phyloP scores from a whole-genome alignment of 2,113 vertebrate genomes.

The Oryzias woworae region DNA sequence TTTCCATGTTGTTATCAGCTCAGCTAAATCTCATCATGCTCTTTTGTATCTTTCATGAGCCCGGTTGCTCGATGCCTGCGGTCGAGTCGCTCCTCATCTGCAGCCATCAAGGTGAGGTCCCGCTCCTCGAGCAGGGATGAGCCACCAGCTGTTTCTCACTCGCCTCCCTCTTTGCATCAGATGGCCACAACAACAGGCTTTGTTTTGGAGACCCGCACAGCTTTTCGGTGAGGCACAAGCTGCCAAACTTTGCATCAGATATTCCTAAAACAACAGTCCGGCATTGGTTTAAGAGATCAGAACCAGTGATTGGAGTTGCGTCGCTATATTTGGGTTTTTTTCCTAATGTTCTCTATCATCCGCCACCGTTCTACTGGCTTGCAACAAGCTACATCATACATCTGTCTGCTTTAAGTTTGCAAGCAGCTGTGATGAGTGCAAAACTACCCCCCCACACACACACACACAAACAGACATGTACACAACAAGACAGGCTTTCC shows the following conservation, averaged over 20 bases:
- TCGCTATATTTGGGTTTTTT: not conserved
- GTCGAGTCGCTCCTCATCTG: slow-evolving; percentile 61
- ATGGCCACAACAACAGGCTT: slow-evolving; percentile 66
- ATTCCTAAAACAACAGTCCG: slow-evolving; percentile 25
- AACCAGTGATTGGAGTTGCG: too few relatives aligned
- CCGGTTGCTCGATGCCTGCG: slow-evolving; percentile 21
- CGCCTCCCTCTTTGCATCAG: slow-evolving; percentile 73
- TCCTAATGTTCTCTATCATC: slow-evolving; percentile 17
- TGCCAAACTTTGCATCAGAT: slow-evolving; percentile 67
- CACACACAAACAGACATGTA: slow-evolving; percentile 40
- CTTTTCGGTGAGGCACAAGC: slow-evolving; percentile 54
- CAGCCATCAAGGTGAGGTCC: slow-evolving; percentile 66
- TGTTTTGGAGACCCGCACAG: slow-evolving; percentile 38
- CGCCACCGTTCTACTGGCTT: not conserved
- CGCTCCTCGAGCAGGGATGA: slow-evolving; percentile 40
- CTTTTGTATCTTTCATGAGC: not conserved
- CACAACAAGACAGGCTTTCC: slow-evolving; percentile 54
- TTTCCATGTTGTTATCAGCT: slow-evolving; percentile 17
- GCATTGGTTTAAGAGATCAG: too few relatives aligned
- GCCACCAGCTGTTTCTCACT: slow-evolving; percentile 70
- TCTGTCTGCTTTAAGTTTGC: slow-evolving; percentile 40
- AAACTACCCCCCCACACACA: slow-evolving; percentile 24
- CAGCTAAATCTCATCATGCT: slow-evolving; percentile 26
- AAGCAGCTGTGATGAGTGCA: slow-evolving; percentile 52
- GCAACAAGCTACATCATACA: slow-evolving; percentile 31